A percentile compares a stretch with the other conserved stretches of the same genome.
Conservation (phyloP, 2,888 invertebrate genomes). For the Temnothorax rugatulus region DNA sequence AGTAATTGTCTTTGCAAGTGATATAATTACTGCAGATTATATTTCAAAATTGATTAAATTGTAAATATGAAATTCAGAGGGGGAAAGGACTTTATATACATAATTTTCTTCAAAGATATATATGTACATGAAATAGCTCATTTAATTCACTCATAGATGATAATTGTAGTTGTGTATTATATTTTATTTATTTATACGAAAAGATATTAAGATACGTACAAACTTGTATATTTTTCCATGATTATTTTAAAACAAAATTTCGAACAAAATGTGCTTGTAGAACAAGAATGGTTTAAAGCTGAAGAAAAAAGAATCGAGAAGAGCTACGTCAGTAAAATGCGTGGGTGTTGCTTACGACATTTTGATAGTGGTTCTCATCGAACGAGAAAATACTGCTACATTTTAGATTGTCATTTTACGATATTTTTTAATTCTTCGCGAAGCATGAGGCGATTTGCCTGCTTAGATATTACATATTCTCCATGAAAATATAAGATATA, state of each 20-base stretch:
- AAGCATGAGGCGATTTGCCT: not conserved
- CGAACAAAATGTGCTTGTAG: not conserved
- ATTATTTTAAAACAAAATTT: not conserved
- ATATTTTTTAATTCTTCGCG: not conserved
- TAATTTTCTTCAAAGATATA: not conserved
- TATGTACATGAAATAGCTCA: not conserved
- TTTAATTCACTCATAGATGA: not conserved
- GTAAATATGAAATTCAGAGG: not conserved
- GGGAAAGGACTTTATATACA: not conserved
- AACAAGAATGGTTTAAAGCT: not conserved
- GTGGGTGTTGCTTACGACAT: conserved; percentile 63
- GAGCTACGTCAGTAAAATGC: conserved; percentile 33
- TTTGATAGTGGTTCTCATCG: conserved; percentile 57
- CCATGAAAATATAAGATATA: not conserved
- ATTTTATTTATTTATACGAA: not conserved
- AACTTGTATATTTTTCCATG: not conserved
- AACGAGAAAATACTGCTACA: not conserved
- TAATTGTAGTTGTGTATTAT: not conserved
- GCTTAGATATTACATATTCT: not conserved
- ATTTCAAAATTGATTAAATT: not conserved
- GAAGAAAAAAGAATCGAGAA: conserved; percentile 28
- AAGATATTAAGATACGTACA: not conserved
- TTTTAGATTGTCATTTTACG: not conserved
- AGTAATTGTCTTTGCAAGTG: not conserved
- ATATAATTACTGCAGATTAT: not conserved